Base-by-base conservation (phyloP, 2,888 invertebrate genomes). In the Archaeoteleia sp. region DNA sequence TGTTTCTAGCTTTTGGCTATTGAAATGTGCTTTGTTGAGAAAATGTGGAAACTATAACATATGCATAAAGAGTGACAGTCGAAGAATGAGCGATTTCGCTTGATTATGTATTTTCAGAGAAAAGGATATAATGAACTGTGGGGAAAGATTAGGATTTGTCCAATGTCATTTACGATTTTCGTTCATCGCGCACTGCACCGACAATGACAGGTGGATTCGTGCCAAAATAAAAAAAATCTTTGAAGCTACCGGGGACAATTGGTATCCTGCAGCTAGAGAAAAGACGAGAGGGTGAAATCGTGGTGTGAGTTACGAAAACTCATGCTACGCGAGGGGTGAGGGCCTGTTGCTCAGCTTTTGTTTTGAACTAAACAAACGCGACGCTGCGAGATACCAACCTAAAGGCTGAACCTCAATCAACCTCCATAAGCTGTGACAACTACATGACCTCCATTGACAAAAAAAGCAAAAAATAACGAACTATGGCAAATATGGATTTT, bases 301-400 rank as follows among this genome's bases (percentile, higher is more conserved):
- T 10, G 10, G 10, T 12, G 32, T 13, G 42, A 30, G 45, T 8
- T 32, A 9, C 14, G 30, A 32, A 9, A 49, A 12, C 23, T 25
- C 3, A 20, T 13, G 32, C 30, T 30, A 20, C 30, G 10, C 15
- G 42, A 27, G 34, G 34, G 46, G 46, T 2, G 53, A 66, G 35
- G 60, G 65, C 58, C 67, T 67, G 67, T 67, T 67, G 60, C 55
- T 43, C 49, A 15, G 49, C 55, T 48, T 61, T 67, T 61, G 67
- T 61, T 67, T 61, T 40, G 14, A 34, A 8, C 45, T 54, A 51
- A 67, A 61, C 51, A 61, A 67, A 49, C 67, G 27, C 40, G 20
- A 27, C 43, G 14, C 32, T 49, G 46, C 40, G 23, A 49, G 35
- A 66, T 66, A 60, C 54, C 10, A 37, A 39, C 43, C 53, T 45